Conservation (phyloP, 92 coral and sea anemone genomes). For the Zoanthus sociatus region DNA sequence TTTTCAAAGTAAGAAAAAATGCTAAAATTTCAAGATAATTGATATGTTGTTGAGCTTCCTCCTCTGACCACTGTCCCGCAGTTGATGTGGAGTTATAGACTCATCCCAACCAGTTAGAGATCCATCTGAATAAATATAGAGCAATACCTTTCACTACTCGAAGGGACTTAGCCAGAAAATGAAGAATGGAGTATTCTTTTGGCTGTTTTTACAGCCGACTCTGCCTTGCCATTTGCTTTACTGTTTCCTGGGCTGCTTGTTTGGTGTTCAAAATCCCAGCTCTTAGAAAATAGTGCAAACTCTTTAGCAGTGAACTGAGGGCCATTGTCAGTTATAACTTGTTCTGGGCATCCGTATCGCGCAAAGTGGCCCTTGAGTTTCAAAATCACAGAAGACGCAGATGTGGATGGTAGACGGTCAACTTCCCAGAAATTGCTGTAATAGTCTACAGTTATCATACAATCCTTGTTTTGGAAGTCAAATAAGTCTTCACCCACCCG, state of each 20-base stretch:
- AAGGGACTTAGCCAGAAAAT: too few species aligned
- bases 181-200: too few species aligned
- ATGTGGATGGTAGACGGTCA: conserved; percentile 15
- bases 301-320: conserved; percentile 26
- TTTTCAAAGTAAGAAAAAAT: conserved; percentile 40
- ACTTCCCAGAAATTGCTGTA: too few species aligned
- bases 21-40: conserved; percentile 57
- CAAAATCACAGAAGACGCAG: conserved; percentile 18
- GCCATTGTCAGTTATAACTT: conserved; percentile 45
- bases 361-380: conserved; percentile 53
- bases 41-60: conserved; percentile 35
- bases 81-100: neutral
- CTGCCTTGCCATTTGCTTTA: too few species aligned
- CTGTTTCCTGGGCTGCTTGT: conserved; percentile 44
- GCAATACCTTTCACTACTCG: too few species aligned
- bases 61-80: conserved; percentile 23
- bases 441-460: conserved; percentile 36
- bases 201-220: too few species aligned
- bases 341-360: conserved; percentile 47
- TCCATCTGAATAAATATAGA: conserved; percentile 58
- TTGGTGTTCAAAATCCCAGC: conserved; percentile 50
- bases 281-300: conserved; percentile 19
- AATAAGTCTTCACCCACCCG: conserved; percentile 26
- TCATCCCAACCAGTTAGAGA: conserved; percentile 60
- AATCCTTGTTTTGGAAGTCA: conserved; percentile 4